Conservation (phyloP, 2,888 invertebrate species). For the Hecatera dysodea region DNA sequence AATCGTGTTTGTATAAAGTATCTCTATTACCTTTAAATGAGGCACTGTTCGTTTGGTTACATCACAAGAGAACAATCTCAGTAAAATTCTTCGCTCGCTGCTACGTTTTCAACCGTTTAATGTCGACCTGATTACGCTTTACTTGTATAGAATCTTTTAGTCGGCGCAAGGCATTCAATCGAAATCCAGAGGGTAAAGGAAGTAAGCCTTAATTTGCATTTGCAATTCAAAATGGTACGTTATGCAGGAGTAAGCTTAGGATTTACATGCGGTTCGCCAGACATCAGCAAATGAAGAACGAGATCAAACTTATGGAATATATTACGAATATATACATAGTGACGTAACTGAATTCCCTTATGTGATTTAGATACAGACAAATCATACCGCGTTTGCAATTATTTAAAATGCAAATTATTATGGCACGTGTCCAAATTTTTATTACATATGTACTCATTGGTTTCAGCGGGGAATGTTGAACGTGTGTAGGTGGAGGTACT, state of each 20-base stretch:
- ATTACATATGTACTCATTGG: constrained; percentile 19
- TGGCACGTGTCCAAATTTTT: constrained; percentile 49
- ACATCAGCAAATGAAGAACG: constrained; percentile 51
- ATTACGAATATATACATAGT: constrained; percentile 32
- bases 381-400: constrained; percentile 26
- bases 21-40: not conserved
- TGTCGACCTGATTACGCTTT: constrained; percentile 16
- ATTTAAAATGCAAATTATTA: constrained; percentile 48
- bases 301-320: constrained; percentile 50
- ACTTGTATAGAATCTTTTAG: constrained; percentile 51
- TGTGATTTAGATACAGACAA: constrained; percentile 48
- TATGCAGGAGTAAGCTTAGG: constrained; percentile 70
- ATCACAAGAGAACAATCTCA: not conserved
- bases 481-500: constrained; percentile 19
- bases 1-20: not conserved
- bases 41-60: not conserved
- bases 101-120: constrained; percentile 8
- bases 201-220: constrained; percentile 74
- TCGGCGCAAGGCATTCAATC: constrained; percentile 49
- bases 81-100: constrained; percentile 1
- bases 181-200: constrained; percentile 48
- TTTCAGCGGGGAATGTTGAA: constrained; percentile 18
- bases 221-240: constrained; percentile 77
- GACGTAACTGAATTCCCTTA: constrained; percentile 38
- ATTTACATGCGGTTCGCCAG: constrained; percentile 70